Evolutionary conservation across 2,797 vertebrate genomes (phyloP).

Genomic region (Mastacembelus armatus): DNA sequence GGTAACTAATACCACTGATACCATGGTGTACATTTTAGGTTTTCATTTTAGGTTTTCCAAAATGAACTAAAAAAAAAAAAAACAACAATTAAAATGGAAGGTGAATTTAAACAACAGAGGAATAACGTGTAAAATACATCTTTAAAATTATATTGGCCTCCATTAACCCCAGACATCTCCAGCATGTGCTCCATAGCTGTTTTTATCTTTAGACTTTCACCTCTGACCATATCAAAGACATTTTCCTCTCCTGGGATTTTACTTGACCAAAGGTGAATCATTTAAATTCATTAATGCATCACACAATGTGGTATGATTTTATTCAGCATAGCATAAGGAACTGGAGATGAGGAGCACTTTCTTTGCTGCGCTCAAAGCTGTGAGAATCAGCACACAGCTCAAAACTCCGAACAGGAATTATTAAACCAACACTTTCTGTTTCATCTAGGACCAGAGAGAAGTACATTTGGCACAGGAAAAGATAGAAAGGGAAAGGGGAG

Average conservation of each 20-base stretch:
- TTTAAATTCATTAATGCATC: slow-evolving; percentile 42
- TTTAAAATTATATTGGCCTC: not conserved
- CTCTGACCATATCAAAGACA: slow-evolving; percentile 24
- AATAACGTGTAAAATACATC: not conserved
- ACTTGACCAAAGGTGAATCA: slow-evolving; percentile 22
- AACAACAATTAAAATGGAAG: not conserved
- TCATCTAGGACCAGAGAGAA: slow-evolving; percentile 76
- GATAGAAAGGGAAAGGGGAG: slow-evolving; percentile 5
- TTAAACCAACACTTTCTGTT: slow-evolving; percentile 73
- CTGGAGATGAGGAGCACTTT: slow-evolving; percentile 20
- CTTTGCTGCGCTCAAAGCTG: slow-evolving; percentile 26
- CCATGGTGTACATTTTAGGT: not conserved
- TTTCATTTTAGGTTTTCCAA: not conserved
- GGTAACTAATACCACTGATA: not conserved
- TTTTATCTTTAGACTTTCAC: slow-evolving; percentile 10
- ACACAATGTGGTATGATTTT: slow-evolving; percentile 20
- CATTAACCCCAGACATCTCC: slow-evolving; percentile 5
- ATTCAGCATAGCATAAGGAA: slow-evolving; percentile 17
- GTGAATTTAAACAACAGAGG: not conserved
- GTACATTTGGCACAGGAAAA: slow-evolving; percentile 65
- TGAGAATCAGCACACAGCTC: slow-evolving; percentile 37
- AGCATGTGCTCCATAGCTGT: not conserved
- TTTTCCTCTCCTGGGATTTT: slow-evolving; percentile 9
- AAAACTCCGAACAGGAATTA: slow-evolving; percentile 69
- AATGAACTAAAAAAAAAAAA: not conserved